Evolutionary conservation across 2,888 invertebrate species (phyloP), one percentile per base, ranked within the genome.

Genomic region (Papilio gigon): DNA sequence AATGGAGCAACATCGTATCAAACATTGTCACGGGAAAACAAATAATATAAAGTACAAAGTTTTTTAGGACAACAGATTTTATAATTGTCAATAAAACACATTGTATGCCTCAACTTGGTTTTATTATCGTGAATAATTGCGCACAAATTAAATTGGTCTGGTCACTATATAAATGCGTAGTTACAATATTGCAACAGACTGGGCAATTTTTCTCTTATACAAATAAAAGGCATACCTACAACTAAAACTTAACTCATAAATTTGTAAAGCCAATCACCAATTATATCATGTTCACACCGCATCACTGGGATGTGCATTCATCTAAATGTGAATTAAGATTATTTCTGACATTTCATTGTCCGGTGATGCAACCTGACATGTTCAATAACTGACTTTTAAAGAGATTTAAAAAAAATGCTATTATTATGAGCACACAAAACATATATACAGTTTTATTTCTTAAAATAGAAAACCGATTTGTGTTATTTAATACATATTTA

Each of bases 161-260:
- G 88, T 88, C 88, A 86, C 84, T 85, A 85, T 79, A 84, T 85
- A 87, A 88, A 90, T 86, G 87, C 87, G 86, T 79, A 84, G 76
- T 79, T 82, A 77, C 78, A 80, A 78, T 80, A 82, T 81, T 77
- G 79, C 80, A 83, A 80, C 77, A 78, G 80, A 83, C 78, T 81
- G 78, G 80, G 81, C 80, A 78, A 78, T 73, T 74, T 75, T 73
- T 71, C 72, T 76, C 71, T 74, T 73, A 73, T 72, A 75, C 72
- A 74, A 73, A 76, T 53, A 73, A 64, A 42, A 65, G 68, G 65
- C 53, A 42, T 17, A 59, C 63, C 47, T 69, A 75, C 73, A 75
- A 65, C 70, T 72, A 73, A 65, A 69, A 56, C 63, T 71, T 59
- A 64, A 67, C 68, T 65, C 27, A 60, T 50, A 65, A 40, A 65